These are phyloP conservation scores for Idaea straminata DNA, from an alignment of 2,888 invertebrate species.

Conservation along the genomic window DNA sequence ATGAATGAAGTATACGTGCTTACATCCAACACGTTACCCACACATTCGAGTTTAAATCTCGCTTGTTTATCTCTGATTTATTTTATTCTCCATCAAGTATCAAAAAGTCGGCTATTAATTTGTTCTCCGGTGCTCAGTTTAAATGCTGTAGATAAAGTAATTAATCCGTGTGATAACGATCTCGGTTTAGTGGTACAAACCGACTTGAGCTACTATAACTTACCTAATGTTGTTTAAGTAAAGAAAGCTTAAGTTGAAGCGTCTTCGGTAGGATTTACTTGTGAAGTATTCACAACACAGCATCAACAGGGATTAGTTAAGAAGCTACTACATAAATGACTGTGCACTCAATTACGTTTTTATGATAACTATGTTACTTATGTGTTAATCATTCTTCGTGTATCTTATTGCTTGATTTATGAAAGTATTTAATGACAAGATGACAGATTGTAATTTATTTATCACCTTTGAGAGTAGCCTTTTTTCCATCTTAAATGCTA, in stretches of 20 bases:
- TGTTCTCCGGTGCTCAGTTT: slow-evolving; percentile 62
- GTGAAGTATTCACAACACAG: background rate
- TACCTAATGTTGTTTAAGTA: slow-evolving; percentile 12
- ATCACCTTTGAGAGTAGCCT: background rate
- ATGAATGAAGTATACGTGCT: slow-evolving; percentile 70
- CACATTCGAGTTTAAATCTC: slow-evolving; percentile 53
- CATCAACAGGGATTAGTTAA: background rate
- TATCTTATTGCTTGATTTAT: background rate
- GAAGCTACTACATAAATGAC: background rate
- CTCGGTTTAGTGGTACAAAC: slow-evolving; percentile 36
- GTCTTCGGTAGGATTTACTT: background rate
- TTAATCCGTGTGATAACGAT: slow-evolving; percentile 66
- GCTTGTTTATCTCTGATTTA: slow-evolving; percentile 78
- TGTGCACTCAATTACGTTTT: background rate
- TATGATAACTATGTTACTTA: background rate
- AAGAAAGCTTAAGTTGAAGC: background rate
- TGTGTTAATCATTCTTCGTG: background rate
- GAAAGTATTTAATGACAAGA: background rate
- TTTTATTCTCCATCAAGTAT: slow-evolving; percentile 71
- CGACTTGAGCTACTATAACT: slow-evolving; percentile 18
- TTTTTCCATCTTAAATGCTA: background rate
- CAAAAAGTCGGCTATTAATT: slow-evolving; percentile 74
- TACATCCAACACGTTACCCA: slow-evolving; percentile 37
- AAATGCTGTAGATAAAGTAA: slow-evolving; percentile 71
- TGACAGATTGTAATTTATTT: background rate